These are phyloP conservation scores for Pterois miles DNA, from an alignment of 2,797 vertebrate species.

Conservation along the genomic window DNA sequence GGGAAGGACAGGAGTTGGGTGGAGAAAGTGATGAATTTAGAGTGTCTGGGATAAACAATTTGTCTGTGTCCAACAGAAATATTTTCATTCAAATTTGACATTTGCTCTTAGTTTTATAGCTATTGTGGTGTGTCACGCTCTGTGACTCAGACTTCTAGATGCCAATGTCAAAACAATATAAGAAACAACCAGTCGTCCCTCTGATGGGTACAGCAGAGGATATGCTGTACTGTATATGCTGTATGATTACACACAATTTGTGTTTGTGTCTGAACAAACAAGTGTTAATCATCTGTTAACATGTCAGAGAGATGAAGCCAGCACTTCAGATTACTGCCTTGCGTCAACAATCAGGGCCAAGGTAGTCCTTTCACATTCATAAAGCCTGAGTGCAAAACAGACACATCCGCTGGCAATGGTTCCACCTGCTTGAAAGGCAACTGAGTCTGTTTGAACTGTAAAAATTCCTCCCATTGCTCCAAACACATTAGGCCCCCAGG, in stretches of 20 bases:
- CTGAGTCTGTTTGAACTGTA: conserved; percentile 56
- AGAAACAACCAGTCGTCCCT: background rate
- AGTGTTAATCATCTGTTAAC: conserved; percentile 54
- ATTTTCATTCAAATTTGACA: background rate
- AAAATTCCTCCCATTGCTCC: conserved; percentile 68
- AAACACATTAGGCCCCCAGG: conserved; percentile 31
- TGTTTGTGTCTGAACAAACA: conserved; percentile 47
- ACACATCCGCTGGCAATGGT: conserved; percentile 40
- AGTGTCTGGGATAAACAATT: conserved; percentile 37
- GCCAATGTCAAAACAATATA: conserved; percentile 3
- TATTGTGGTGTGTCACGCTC: background rate
- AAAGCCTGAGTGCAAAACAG: conserved; percentile 51
- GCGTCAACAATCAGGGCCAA: conserved; percentile 30
- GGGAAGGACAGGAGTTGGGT: background rate
- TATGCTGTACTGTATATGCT: conserved; percentile 11
- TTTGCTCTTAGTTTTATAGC: background rate
- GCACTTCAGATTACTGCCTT: conserved; percentile 36
- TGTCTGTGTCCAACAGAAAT: conserved; percentile 14
- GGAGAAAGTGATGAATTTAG: conserved; percentile 14
- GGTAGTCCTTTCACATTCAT: conserved; percentile 36
- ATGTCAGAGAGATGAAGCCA: conserved; percentile 35
- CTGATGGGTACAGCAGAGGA: background rate
- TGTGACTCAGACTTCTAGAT: background rate
- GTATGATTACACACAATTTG: conserved; percentile 22
- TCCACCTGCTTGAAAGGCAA: conserved; percentile 54